Evolutionary conservation across 2,888 invertebrate genomes (phyloP), one percentile per base, ranked within the genome.

Genomic region (Muscina levida): DNA sequence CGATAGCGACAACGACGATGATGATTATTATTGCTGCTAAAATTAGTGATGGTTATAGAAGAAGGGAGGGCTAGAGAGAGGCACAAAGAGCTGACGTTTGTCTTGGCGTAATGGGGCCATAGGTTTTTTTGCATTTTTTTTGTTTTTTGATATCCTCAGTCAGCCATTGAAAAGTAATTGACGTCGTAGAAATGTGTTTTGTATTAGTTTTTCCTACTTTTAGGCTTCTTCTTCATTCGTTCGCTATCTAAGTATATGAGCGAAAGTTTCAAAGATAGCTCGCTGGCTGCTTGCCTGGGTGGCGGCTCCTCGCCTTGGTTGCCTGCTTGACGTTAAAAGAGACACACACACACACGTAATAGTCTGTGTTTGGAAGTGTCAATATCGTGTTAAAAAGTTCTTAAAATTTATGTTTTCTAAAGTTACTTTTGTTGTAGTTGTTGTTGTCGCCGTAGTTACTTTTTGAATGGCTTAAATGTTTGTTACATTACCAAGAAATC

Each of bases 321-420:
- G n/a, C n/a, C n/a, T n/a, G n/a, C n/a, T n/a, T n/a, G n/a, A n/a
- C n/a, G n/a, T n/a, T 37, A 72, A 72, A 75, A 66, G 72, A 76
- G 68, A 31, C 42, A 6, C 37, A 6, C 5, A 37, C 15, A 15
- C 17, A 1, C 22, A 56, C 26, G n/a, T 56, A 62, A 62, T 37
- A 48, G 74, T 68, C 62, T 68, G 77, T 77, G 74, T 81, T 77
- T 68, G 77, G 75, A 81, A 81, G 72, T 81, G 81, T 81, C 77
- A 81, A 77, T 81, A 81, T 77, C 81, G 77, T 81, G 81, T 81
- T 81, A 68, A 77, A 81, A 77, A 77, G 77, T 77, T 81, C 72
- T 81, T 65, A 74, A 77, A 74, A 62, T 62, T 62, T 62, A 62
- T 62, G 42, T 62, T 62, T 62, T 62, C 8, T 8, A 31, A 8